Base-by-base conservation (phyloP, 2,113 vertebrate species). In the Ailurus styani region DNA sequence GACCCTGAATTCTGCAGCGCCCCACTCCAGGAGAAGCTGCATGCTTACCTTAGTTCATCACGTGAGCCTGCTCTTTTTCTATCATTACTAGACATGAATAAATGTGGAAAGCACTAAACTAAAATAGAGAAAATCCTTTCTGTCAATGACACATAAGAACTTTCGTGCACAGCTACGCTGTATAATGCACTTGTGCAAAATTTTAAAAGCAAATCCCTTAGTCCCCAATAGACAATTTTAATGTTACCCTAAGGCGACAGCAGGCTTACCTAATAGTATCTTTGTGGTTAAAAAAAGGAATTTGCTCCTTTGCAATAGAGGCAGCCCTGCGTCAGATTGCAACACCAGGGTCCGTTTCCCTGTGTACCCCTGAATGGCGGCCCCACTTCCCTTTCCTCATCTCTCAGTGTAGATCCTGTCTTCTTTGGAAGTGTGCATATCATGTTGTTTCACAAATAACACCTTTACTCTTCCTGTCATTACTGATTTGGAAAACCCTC, bases 1-100 rank as follows among this genome's bases (percentile, higher is more conserved):
- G 23, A 6, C 57, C 1, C 0, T 62, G 57, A 9, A 4, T 45
- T 6, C 37, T 23, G 34, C 3, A 40, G 11, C 3, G 42, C 2
- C 13, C 14, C 18, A 6, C 8, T 29, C 11, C 13, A 50, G n/a
- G 18, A 78, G 9, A 70, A 90, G 23, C 29, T 42, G 3, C 8
- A 25, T 23, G 27, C 11, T 47, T 57, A 62, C 34, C 42, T 73
- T 75, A 42, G 34, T 18, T 64, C 23, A 34, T 70, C 45, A 10
- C 17, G 40, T n/a, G 50, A 50, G 2, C 40, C 52, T 27, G 4
- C 8, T 66, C 10, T 29, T 78, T 57, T 90, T 40, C 42, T 47
- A 1, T 17, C 5, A 18, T 57, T 72, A 23, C 4, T 75, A 57
- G 34, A 78, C n/a, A 27, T 50, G 14, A 64, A 18, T 77, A 64